Evolutionary conservation across 1,140 invertebrate genomes (phyloP).

Genomic region (Adoxophyes honmai): DNA sequence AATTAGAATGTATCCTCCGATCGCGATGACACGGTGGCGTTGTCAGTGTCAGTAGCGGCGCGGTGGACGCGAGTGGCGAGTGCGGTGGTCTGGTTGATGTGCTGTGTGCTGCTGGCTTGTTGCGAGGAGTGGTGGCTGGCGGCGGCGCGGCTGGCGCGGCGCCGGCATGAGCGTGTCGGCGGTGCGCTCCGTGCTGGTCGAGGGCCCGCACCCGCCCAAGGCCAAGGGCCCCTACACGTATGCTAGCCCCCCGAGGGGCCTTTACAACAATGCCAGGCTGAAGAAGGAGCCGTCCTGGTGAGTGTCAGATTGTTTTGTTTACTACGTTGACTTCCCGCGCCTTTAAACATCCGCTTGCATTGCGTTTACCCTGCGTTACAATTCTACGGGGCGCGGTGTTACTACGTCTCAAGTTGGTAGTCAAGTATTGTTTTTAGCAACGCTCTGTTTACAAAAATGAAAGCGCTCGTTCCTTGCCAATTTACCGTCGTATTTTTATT

Average conservation of each 20-base stretch:
- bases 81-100: constrained; percentile 32
- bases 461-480: no score
- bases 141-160: constrained; percentile 20
- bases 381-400: not conserved
- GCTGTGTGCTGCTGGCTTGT: constrained; percentile 40
- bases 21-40: no score
- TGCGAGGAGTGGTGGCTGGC: constrained; percentile 41
- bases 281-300: constrained; percentile 65
- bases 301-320: constrained; percentile 20
- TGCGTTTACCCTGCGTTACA: not conserved
- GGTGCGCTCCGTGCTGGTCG: constrained; percentile 56
- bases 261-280: constrained; percentile 73
- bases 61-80: not conserved
- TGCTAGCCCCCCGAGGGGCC: constrained; percentile 64
- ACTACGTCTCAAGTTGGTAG: not conserved
- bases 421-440: no score
- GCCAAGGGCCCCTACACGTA: constrained; percentile 66
- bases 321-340: no score
- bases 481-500: no score
- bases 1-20: constrained; percentile 21
- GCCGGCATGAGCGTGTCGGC: constrained; percentile 55
- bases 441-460: no score
- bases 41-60: constrained; percentile 16
- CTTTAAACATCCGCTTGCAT: no score
- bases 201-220: constrained; percentile 47